Percentiles rank a stretch among this genome's conserved stretches.
Evolutionary conservation across 1,140 invertebrate genomes (phyloP).

Genomic region (Ceratitis capitata): DNA sequence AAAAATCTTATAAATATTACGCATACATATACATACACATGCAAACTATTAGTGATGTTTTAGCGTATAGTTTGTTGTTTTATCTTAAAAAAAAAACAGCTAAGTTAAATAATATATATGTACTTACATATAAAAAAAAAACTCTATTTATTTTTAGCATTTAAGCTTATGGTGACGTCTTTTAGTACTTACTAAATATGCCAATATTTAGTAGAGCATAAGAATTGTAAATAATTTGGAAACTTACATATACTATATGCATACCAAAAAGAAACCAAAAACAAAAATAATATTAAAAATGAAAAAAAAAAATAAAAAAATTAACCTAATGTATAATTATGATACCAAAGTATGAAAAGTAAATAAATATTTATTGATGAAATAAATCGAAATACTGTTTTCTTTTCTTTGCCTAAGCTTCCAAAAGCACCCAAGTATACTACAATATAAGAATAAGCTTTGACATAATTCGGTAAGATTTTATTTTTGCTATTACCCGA

Average conservation of each 20-base stretch:
- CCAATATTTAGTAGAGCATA: too few relatives aligned
- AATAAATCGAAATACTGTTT: background rate
- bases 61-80: background rate
- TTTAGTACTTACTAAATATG: too few relatives aligned
- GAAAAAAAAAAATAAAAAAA: background rate
- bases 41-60: background rate
- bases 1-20: background rate
- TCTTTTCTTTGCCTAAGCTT: background rate
- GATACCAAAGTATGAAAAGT: background rate
- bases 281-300: too few relatives aligned
- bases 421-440: background rate
- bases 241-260: background rate
- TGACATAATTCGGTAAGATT: background rate
- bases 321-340: background rate
- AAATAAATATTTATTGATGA: conserved; percentile 31
- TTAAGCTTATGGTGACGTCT: background rate
- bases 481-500: background rate
- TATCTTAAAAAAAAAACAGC: background rate
- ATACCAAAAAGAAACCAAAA: background rate
- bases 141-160: background rate
- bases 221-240: conserved; percentile 1
- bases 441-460: background rate
- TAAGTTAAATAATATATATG: background rate
- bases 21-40: background rate
- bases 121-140: background rate